Conservation (phyloP, 2,113 vertebrate genomes). For the Poeciliopsis retropinna region DNA sequence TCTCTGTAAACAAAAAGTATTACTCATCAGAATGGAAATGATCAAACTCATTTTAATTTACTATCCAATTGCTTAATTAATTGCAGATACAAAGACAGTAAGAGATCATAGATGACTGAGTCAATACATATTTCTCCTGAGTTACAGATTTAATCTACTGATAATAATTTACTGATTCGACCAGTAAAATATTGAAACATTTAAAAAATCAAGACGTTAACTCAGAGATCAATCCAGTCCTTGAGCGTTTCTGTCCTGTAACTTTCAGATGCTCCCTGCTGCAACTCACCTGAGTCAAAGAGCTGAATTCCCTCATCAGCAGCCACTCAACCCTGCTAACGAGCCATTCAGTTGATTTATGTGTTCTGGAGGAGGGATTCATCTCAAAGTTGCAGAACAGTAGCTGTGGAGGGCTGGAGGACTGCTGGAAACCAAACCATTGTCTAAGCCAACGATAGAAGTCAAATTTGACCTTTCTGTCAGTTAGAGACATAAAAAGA, state of each 20-base stretch:
- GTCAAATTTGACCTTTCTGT: not conserved
- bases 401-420: not conserved
- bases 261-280: not conserved
- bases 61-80: too few relatives aligned
- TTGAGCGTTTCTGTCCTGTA: not conserved
- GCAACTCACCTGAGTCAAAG: not conserved
- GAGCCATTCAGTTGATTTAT: not conserved
- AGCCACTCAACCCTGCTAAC: not conserved
- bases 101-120: not conserved
- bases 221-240: not conserved
- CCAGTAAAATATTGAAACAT: not conserved
- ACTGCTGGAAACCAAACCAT: not conserved
- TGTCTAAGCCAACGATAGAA: not conserved
- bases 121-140: not conserved
- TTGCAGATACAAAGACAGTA: too few relatives aligned
- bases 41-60: too few relatives aligned
- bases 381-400: not conserved
- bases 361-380: too few relatives aligned
- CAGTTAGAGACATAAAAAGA: not conserved
- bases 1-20: too few relatives aligned
- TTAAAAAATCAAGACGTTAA: not conserved
- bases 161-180: not conserved
- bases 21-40: too few relatives aligned
- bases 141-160: not conserved
- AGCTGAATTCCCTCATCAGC: not conserved